Evolutionary conservation across 1,140 invertebrate genomes (phyloP), one percentile per base, ranked within the genome.

Genomic region (Episyrphus balteatus): DNA sequence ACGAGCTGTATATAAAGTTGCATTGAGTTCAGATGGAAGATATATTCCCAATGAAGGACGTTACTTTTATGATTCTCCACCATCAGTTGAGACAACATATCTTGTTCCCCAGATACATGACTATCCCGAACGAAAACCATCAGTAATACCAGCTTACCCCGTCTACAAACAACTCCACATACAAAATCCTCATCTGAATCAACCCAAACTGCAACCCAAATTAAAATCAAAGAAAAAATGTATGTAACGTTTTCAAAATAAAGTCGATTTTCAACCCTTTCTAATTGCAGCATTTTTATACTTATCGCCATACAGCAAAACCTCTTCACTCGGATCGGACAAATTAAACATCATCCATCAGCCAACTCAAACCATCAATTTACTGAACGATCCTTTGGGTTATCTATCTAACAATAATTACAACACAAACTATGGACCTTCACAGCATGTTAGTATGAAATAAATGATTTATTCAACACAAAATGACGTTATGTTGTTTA

Each of bases 71-170:
- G 49, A 51, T 10, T 51, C 62, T 34, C 50, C 58, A 46, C 64
- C 64, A 34, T 56, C 62, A 10, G 51, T 67, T 42, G 65, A 67
- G 48, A 67, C 65, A 7, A 67, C 65, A 3, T 67, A 67, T 53
- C 52, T 66, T 7, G 66, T 62, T 43, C 63, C 63, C 5, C 63
- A 66, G 54, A 62, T 58, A 6, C 59, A 66, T 53, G 61, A 62
- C 31, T 55, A 57, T 30, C 51, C 54, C 31, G 58, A 56, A 46
- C 11, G 63, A 43, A 49, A 52, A 49, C 50, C 55, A 11, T 55
- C 59, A 14, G 51, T 62, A 38, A 47, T 51, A 9, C 43, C 59
- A 30, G 44, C 21, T 13, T 38, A 44, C n/a, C 63, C 63, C 14
- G 53, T 52, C 33, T 66, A 66, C 46, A 51, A 54, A n/a, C 63